Evolutionary conservation across 2,888 invertebrate genomes (phyloP), one percentile per base, ranked within the genome.

Genomic region (Axea sp.): DNA sequence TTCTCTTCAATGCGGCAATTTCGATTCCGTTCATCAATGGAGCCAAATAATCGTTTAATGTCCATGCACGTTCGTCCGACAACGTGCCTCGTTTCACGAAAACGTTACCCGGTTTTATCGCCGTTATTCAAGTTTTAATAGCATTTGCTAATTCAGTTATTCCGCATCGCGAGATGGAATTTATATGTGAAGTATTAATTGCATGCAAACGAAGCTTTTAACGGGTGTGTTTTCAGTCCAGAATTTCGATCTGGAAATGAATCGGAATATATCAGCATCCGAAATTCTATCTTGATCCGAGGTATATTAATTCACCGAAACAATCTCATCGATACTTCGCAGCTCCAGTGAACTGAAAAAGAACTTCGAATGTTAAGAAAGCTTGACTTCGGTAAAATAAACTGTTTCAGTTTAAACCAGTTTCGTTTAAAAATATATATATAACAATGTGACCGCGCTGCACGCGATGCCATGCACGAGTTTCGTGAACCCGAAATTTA

Each of bases 131-230:
- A 67, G 57, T 57, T 67, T 57, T 57, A 45, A 67, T 49, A 33
- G 55, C 49, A 31, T 55, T 59, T 22, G 67, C 35, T 68, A 49
- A 59, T 55, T 68, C 57, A 43, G 49, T 68, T 59, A 68, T 68
- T 49, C 39, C 49, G 26, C 67, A 28, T 59, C 26, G 41, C 12
- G 39, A 31, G 41, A 57, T 35, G 57, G 57, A 57, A 59, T 59
- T 39, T 68, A 51, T 45, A 65, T 47, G 55, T 47, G 45, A 65
- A 37, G 45, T 55, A 55, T 65, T 65, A 55, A 55, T 64, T 53
- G 64, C 64, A 64, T 64, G 64, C 64, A 64, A 64, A 64, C 53
- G 43, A 43, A 26, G 53, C 64, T 64, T 31, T 53, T 53, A 43
- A 53, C 28, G 45, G 43, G 9, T 5, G 12, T 45, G 64, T 64